Evolutionary conservation across 2,888 invertebrate genomes (phyloP).

Genomic region (Andrena haemorrhoa): DNA sequence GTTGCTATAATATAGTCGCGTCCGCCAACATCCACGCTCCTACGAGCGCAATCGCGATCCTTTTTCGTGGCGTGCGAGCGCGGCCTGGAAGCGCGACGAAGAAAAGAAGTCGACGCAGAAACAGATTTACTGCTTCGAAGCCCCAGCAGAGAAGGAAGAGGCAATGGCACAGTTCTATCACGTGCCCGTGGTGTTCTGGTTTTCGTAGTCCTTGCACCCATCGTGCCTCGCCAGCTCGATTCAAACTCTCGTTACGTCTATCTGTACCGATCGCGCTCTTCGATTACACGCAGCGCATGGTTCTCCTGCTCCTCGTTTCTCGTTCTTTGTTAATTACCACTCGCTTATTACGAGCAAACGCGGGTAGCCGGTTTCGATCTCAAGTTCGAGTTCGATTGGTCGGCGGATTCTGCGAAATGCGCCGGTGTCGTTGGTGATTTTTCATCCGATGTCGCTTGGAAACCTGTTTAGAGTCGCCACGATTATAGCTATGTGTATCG

Average conservation of each 20-base stretch:
- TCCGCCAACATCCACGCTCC: conserved; percentile 23
- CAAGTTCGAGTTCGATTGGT: conserved; percentile 68
- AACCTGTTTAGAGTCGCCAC: conserved; percentile 63
- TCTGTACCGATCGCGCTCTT: too few species aligned
- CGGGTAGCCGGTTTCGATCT: conserved; percentile 52
- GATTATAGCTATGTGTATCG: conserved; percentile 41
- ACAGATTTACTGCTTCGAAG: conserved; percentile 4
- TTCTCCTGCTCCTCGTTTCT: too few species aligned
- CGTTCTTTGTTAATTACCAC: too few species aligned
- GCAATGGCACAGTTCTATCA: too few species aligned
- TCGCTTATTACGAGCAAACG: conserved; percentile 11
- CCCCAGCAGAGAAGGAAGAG: conserved; percentile 5
- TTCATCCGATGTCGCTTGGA: conserved; percentile 45
- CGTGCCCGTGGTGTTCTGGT: too few species aligned
- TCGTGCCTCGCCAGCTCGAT: too few species aligned
- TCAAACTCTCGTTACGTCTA: too few species aligned
- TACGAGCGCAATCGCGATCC: conserved; percentile 13
- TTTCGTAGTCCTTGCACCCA: too few species aligned
- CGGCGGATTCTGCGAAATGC: conserved; percentile 60
- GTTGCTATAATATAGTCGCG: conserved; percentile 43
- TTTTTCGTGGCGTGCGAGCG: not conserved
- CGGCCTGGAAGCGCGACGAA: conserved; percentile 4
- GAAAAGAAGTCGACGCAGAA: conserved; percentile 28
- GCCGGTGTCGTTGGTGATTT: conserved; percentile 54
- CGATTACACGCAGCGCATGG: too few species aligned